These are phyloP conservation scores for Nyctibius grandis DNA, from an alignment of 2,797 vertebrate genomes.

Conservation along the genomic window DNA sequence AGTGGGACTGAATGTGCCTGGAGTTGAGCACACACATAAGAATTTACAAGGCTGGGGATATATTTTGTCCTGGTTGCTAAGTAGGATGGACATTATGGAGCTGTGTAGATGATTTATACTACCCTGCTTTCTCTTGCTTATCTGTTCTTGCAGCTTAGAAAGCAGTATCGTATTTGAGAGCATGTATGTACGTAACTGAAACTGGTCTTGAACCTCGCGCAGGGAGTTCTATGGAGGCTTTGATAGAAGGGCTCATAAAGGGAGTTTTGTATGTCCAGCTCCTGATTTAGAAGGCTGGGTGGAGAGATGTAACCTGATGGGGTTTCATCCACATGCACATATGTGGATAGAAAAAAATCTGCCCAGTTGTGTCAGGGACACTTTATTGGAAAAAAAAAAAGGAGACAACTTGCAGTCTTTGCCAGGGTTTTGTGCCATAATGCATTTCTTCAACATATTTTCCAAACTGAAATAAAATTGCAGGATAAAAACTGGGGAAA, in stretches of 20 bases:
- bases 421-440: not conserved
- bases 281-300: not conserved
- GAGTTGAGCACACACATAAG: not conserved
- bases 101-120: not conserved
- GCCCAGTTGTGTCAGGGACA: not conserved
- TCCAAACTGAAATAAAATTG: not conserved
- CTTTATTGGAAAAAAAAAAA: not conserved
- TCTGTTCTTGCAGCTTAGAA: not conserved
- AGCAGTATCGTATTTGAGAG: not conserved
- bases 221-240: not conserved
- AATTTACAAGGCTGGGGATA: not conserved
- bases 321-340: not conserved
- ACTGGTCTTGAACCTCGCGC: rapidly evolving
- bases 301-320: not conserved
- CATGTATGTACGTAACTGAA: rapidly evolving
- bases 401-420: not conserved
- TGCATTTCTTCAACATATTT: not conserved
- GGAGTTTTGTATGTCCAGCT: not conserved
- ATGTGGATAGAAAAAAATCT: not conserved
- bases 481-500: not conserved
- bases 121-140: not conserved
- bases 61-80: not conserved
- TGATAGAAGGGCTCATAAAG: not conserved
- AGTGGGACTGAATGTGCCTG: conserved; percentile 13
- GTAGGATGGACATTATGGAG: not conserved